Evolutionary conservation across 2,797 vertebrate species (phyloP).

Genomic region (Buphagus erythrorhynchus): DNA sequence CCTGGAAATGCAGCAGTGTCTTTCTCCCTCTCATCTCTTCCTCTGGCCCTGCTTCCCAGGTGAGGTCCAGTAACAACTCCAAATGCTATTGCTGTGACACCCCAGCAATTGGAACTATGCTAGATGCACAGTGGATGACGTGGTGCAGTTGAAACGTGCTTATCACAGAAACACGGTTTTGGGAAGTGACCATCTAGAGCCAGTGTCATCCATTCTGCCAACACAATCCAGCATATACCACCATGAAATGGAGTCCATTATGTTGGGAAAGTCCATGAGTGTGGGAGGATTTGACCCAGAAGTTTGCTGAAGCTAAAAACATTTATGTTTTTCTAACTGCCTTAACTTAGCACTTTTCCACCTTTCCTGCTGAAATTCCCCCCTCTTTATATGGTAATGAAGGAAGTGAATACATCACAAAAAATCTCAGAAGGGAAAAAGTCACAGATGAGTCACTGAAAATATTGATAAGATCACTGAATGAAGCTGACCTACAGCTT

Average conservation of each 20-base stretch:
- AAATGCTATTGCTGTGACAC: not conserved
- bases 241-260: not conserved
- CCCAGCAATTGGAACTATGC: not conserved
- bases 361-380: not conserved
- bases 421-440: conserved; percentile 2
- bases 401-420: conserved; percentile 17
- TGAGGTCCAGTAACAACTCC: not conserved
- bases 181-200: not conserved
- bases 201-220: not conserved
- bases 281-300: not conserved
- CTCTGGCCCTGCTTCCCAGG: not conserved
- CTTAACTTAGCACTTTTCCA: not conserved
- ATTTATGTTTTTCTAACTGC: not conserved
- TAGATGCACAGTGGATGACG: not conserved
- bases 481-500: not conserved
- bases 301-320: not conserved
- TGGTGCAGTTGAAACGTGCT: not conserved
- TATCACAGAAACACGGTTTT: not conserved
- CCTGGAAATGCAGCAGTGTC: not conserved
- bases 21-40: not conserved
- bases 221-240: not conserved
- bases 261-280: not conserved
- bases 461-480: conserved; percentile 26
- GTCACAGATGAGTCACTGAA: conserved; percentile 40
- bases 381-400: conserved; percentile 9